Conservation (phyloP, 2,888 invertebrate species). For the Agonum fuliginosum region DNA sequence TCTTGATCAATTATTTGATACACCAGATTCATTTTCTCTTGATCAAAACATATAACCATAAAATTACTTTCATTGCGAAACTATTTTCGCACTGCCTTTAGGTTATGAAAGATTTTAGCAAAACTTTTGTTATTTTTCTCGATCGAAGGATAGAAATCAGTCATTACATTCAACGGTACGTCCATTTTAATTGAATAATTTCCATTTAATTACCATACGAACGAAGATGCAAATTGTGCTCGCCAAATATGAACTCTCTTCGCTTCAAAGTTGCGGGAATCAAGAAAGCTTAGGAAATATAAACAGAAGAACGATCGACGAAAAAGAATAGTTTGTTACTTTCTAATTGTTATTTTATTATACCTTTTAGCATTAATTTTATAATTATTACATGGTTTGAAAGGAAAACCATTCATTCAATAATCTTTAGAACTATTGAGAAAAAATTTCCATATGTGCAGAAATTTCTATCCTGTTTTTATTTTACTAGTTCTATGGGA, state of each 20-base stretch:
- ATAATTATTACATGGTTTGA: constrained; percentile 26
- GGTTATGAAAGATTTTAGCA: background rate
- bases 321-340: constrained; percentile 29
- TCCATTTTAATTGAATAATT: constrained; percentile 55
- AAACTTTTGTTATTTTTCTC: background rate
- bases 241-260: constrained; percentile 7
- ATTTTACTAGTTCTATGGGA: background rate
- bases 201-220: constrained; percentile 43
- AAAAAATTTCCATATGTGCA: background rate
- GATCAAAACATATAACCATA: constrained; percentile 17
- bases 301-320: constrained; percentile 1
- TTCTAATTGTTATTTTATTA: constrained; percentile 42
- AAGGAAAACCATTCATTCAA: constrained; percentile 14
- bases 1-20: constrained; percentile 37
- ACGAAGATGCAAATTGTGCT: constrained; percentile 37
- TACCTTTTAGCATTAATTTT: constrained; percentile 37
- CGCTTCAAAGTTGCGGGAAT: background rate
- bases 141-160: constrained; percentile 36
- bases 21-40: constrained; percentile 8
- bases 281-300: constrained; percentile 21
- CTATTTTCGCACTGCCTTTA: background rate
- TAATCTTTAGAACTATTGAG: background rate
- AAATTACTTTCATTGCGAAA: constrained; percentile 10
- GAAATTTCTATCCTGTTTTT: background rate
- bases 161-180: constrained; percentile 35